phyloP scores from a whole-genome alignment of 2,113 vertebrate genomes.

The Natator depressus region DNA sequence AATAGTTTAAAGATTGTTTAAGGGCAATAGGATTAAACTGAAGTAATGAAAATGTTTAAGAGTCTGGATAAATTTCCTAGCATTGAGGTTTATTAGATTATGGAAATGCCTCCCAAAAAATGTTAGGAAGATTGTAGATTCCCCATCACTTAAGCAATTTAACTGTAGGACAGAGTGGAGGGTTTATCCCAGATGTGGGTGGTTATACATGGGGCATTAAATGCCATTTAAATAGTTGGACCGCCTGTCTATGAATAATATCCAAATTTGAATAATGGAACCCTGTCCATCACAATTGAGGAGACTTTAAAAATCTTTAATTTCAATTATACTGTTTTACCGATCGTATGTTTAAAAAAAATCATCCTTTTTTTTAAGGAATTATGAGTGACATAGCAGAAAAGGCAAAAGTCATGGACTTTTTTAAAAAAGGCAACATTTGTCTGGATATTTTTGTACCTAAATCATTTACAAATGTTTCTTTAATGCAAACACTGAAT shows the following conservation, averaged over 20 bases:
- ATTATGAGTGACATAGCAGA: background rate
- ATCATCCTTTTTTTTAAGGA: background rate
- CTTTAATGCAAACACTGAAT: background rate
- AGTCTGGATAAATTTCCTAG: constrained; percentile 38
- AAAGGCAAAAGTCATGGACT: background rate
- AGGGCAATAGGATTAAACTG: constrained; percentile 51
- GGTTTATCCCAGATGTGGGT: background rate
- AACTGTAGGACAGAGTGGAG: background rate
- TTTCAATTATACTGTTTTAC: background rate
- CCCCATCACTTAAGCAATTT: constrained; percentile 9
- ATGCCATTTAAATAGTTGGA: background rate
- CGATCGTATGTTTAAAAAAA: background rate
- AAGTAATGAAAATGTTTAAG: constrained; percentile 27
- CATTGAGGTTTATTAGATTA: constrained; percentile 48
- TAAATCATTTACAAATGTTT: background rate
- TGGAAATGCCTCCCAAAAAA: constrained; percentile 58
- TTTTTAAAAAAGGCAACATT: background rate
- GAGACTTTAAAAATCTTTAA: background rate
- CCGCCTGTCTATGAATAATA: background rate
- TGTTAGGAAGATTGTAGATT: constrained; percentile 16
- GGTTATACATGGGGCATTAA: background rate
- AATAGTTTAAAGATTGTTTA: constrained; percentile 19
- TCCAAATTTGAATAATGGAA: background rate
- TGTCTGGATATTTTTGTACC: background rate
- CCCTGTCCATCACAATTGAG: background rate